A percentile compares a stretch with the other conserved stretches of the same genome.
phyloP scores from a whole-genome alignment of 2,113 vertebrate genomes.

The Agelaius tricolor region DNA sequence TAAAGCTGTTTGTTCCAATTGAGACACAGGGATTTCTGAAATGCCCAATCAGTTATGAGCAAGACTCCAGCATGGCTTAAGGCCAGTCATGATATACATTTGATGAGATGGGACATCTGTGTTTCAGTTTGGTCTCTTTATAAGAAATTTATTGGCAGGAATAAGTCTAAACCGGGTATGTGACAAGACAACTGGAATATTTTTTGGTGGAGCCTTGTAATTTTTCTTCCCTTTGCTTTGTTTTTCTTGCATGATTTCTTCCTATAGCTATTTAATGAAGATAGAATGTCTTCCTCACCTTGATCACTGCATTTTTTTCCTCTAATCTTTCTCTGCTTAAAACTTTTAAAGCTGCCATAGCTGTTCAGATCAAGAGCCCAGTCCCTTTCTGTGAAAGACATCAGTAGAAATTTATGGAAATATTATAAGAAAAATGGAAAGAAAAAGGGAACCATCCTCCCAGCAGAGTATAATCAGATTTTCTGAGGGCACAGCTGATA shows the following conservation, averaged over 20 bases:
- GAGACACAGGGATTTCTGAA: slow-evolving; percentile 10
- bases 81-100: neutral
- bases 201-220: neutral
- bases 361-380: neutral
- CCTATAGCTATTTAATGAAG: neutral
- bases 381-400: neutral
- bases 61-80: slow-evolving; percentile 5
- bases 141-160: slow-evolving; percentile 37
- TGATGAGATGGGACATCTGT: slow-evolving; percentile 64
- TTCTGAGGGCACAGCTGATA: neutral
- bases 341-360: neutral
- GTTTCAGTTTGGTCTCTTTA: slow-evolving; percentile 23
- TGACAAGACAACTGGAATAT: slow-evolving; percentile 16
- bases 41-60: slow-evolving; percentile 28
- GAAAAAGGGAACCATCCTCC: neutral
- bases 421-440: neutral
- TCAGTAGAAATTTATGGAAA: neutral
- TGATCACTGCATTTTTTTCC: neutral
- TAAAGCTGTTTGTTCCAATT: slow-evolving; percentile 18
- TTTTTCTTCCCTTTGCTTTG: neutral
- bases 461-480: neutral
- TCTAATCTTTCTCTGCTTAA: neutral
- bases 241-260: neutral
- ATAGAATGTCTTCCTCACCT: neutral
- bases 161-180: neutral